These are phyloP conservation scores for Papilio protenor DNA, from an alignment of 2,888 invertebrate genomes.

Conservation along the genomic window DNA sequence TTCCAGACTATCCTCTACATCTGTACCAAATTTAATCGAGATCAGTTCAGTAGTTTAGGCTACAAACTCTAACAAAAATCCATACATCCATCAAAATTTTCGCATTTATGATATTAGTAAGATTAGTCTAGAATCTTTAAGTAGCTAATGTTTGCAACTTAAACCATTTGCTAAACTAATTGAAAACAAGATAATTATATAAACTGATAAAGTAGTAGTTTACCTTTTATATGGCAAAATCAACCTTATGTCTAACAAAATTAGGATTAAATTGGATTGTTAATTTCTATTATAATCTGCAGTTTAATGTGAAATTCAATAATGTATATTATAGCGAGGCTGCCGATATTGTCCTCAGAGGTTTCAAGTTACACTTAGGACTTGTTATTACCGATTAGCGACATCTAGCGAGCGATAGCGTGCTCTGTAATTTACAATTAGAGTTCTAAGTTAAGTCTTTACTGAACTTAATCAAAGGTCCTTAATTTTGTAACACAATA, in stretches of 20 bases:
- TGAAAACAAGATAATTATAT: conserved; percentile 14
- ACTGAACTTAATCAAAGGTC: background rate
- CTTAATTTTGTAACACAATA: background rate
- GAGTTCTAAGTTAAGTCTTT: background rate
- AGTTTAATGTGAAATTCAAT: conserved; percentile 19
- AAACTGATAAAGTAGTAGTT: background rate
- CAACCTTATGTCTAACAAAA: background rate
- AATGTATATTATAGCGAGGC: background rate
- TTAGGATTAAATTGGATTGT: background rate
- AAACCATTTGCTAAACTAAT: background rate
- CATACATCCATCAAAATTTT: too few relatives aligned
- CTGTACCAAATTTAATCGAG: too few relatives aligned
- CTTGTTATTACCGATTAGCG: conserved; percentile 14
- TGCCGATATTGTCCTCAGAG: background rate
- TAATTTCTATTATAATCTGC: background rate
- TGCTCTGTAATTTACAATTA: conserved; percentile 14
- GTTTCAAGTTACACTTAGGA: background rate
- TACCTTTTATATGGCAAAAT: background rate
- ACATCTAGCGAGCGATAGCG: conserved; percentile 15
- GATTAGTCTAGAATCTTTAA: background rate
- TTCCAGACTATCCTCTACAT: too few relatives aligned
- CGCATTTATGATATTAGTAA: too few relatives aligned
- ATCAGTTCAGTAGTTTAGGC: too few relatives aligned
- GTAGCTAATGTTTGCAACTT: conserved; percentile 5
- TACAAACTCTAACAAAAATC: too few relatives aligned